Evolutionary conservation across 2,888 invertebrate genomes (phyloP).

Genomic region (Stenchaetothrips biformis): DNA sequence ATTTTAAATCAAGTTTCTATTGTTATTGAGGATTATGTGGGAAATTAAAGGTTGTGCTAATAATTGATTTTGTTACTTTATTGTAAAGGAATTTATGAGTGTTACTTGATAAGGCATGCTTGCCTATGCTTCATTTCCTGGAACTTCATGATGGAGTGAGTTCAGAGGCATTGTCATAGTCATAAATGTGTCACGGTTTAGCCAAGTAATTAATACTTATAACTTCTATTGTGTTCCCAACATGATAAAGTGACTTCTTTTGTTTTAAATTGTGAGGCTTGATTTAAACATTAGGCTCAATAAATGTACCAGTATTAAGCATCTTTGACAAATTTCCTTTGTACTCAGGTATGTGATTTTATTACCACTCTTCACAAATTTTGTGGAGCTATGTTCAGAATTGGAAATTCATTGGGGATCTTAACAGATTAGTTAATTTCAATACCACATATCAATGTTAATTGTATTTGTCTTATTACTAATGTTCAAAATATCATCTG

Average conservation of each 20-base stretch:
- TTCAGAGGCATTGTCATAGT: neutral
- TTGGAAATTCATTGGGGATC: neutral
- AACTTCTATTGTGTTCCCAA: neutral
- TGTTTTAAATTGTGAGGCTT: no score
- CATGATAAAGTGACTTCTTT: neutral
- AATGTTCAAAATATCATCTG: neutral
- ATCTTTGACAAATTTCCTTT: neutral
- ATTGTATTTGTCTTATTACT: neutral
- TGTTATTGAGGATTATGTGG: neutral
- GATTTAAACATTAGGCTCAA: neutral
- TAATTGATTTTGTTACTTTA: slow-evolving; percentile 14
- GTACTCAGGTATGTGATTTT: neutral
- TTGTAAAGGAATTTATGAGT: neutral
- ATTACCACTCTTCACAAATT: no score
- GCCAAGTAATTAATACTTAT: neutral
- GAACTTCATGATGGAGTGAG: no score
- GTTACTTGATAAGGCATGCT: neutral
- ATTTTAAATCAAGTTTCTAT: slow-evolving; percentile 6
- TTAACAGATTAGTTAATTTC: neutral
- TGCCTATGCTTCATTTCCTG: neutral
- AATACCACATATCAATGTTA: slow-evolving; percentile 14
- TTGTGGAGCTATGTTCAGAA: neutral
- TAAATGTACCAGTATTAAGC: neutral
- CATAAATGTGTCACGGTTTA: neutral
- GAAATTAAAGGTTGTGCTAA: slow-evolving; percentile 12